These are phyloP conservation scores for Scaptomyza cyrtandrae DNA, from an alignment of 2,888 invertebrate species.

Conservation along the genomic window DNA sequence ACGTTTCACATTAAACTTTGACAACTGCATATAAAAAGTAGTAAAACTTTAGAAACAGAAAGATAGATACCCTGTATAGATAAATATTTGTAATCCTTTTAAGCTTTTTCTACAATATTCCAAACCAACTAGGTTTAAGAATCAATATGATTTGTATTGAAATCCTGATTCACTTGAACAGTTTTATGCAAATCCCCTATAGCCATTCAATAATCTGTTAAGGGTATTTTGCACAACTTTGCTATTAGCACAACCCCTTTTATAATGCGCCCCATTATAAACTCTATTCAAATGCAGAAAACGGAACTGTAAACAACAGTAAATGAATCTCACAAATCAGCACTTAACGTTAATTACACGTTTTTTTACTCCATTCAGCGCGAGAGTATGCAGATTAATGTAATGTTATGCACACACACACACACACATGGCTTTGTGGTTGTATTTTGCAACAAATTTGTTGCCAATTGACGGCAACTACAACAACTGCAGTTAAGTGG, in stretches of 20 bases:
- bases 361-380: conserved; percentile 18
- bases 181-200: too few relatives aligned
- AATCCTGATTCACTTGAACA: too few relatives aligned
- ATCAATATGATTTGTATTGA: too few relatives aligned
- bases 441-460: conserved; percentile 50
- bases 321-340: conserved; percentile 64
- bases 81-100: too few relatives aligned
- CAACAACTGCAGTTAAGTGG: conserved; percentile 31
- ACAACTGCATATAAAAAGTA: conserved; percentile 22
- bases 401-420: conserved; percentile 7
- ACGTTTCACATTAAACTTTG: conserved; percentile 17
- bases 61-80: neutral
- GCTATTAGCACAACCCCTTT: neutral
- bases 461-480: conserved; percentile 50
- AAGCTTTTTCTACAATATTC: too few relatives aligned
- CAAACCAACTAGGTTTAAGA: too few relatives aligned
- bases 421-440: conserved; percentile 22
- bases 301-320: conserved; percentile 12
- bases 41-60: neutral
- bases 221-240: neutral
- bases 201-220: neutral
- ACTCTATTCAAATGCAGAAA: conserved; percentile 48
- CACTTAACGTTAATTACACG: conserved; percentile 74
- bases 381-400: conserved; percentile 49
- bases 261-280: conserved; percentile 37